Conservation (phyloP, 2,797 vertebrate species). For the Malurus leucopterus region DNA sequence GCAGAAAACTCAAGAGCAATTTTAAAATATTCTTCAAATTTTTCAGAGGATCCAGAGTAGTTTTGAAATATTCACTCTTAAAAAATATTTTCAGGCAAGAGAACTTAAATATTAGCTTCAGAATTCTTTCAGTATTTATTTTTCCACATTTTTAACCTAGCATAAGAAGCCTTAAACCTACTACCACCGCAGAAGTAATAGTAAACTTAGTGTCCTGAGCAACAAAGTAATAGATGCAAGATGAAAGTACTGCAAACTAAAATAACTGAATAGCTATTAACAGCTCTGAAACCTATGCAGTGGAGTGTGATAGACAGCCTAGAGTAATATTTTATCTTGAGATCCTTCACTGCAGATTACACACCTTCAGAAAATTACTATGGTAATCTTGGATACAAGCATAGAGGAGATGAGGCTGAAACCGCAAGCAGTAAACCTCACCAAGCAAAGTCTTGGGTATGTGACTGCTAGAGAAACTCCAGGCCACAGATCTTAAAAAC, state of each 20-base stretch:
- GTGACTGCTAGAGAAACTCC: background rate
- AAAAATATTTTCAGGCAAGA: background rate
- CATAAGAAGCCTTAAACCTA: background rate
- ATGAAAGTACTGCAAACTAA: background rate
- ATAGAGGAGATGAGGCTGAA: background rate
- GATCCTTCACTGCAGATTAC: background rate
- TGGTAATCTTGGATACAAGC: background rate
- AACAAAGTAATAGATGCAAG: background rate
- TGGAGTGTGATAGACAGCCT: background rate
- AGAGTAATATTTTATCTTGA: background rate
- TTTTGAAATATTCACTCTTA: background rate
- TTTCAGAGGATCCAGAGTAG: background rate
- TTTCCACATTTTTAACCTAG: background rate
- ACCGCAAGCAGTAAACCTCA: background rate
- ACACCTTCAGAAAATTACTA: background rate
- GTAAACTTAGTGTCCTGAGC: background rate
- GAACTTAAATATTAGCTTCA: background rate
- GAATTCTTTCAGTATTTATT: background rate
- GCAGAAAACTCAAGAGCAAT: background rate
- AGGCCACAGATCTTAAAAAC: background rate
- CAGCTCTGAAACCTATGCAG: background rate
- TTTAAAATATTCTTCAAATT: background rate
- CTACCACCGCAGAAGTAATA: background rate
- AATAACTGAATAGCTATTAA: background rate
- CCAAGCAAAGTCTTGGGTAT: background rate